Percentiles rank a stretch among this genome's conserved stretches.
phyloP scores from a whole-genome alignment of 1,140 invertebrate species.

The Neodiprion lecontei region DNA sequence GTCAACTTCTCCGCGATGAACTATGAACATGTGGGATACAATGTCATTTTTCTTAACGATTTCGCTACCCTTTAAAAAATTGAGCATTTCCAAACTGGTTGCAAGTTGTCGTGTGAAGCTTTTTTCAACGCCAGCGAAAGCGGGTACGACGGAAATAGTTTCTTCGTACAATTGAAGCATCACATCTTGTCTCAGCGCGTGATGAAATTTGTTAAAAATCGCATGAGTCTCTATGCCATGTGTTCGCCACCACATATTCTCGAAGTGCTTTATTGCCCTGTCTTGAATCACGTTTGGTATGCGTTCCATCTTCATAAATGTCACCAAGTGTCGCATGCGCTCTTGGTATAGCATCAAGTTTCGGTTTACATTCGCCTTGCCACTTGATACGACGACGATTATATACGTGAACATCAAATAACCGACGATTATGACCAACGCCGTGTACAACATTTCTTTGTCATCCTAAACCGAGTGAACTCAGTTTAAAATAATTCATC shows the following conservation, averaged over 20 bases:
- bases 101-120: slow-evolving; percentile 31
- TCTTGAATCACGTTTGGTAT: slow-evolving; percentile 43
- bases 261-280: slow-evolving; percentile 32
- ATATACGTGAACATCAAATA: slow-evolving; percentile 56
- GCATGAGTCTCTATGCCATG: slow-evolving; percentile 25
- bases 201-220: slow-evolving; percentile 31
- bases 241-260: slow-evolving; percentile 33
- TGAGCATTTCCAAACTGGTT: slow-evolving; percentile 23
- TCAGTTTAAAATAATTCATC: too few relatives aligned
- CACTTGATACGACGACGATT: slow-evolving; percentile 57
- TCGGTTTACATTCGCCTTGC: slow-evolving; percentile 54
- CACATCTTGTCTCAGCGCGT: slow-evolving; percentile 29
- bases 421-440: slow-evolving; percentile 34
- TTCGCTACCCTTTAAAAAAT: slow-evolving; percentile 26
- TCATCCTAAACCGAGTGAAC: background rate
- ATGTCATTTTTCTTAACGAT: slow-evolving; percentile 36
- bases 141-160: slow-evolving; percentile 26
- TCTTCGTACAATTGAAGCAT: slow-evolving; percentile 30
- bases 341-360: slow-evolving; percentile 55
- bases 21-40: slow-evolving; percentile 22
- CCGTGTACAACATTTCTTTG: background rate
- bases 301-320: slow-evolving; percentile 53
- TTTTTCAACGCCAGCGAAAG: slow-evolving; percentile 26
- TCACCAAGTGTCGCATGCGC: slow-evolving; percentile 51
- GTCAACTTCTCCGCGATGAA: slow-evolving; percentile 29